A percentile compares a stretch with the other conserved stretches of the same genome.
These are phyloP conservation scores for Danio jaintianensis DNA, from an alignment of 2,797 vertebrate species.

Conservation along the genomic window DNA sequence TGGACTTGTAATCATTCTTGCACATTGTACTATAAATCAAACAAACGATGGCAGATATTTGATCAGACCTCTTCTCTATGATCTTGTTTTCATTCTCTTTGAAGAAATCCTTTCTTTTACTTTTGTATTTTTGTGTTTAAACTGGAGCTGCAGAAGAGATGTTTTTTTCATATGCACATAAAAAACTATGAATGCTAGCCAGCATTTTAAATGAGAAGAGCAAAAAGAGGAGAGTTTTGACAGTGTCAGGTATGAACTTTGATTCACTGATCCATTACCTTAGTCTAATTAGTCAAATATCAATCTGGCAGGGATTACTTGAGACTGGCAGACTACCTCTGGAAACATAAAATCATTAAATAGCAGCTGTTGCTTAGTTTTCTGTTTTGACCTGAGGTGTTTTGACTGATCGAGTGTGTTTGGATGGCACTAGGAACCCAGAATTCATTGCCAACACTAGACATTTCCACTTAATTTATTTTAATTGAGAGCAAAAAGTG, in stretches of 20 bases:
- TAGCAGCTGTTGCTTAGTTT: constrained; percentile 44
- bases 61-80: constrained; percentile 21
- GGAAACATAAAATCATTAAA: constrained; percentile 30
- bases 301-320: constrained; percentile 25
- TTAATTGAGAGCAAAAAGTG: constrained; percentile 11
- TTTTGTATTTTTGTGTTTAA: not conserved
- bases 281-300: constrained; percentile 10
- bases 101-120: constrained; percentile 2
- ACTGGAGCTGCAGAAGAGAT: not conserved
- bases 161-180: not conserved
- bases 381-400: constrained; percentile 17
- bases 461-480: not conserved
- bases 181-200: not conserved
- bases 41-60: not conserved
- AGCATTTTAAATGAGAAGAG: not conserved
- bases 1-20: constrained; percentile 17
- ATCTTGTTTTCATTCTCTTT: constrained; percentile 25
- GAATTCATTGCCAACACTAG: constrained; percentile 19
- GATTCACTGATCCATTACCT: constrained; percentile 6
- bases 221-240: not conserved
- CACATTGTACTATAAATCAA: constrained; percentile 14
- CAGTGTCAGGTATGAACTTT: not conserved
- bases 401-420: constrained; percentile 27
- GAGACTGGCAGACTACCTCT: constrained; percentile 10
- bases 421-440: constrained; percentile 44